Percentiles rank a stretch among this genome's conserved stretches.
These are phyloP conservation scores for Umimayanthus kanabou DNA, from an alignment of 92 coral and sea anemone species.

Conservation along the genomic window DNA sequence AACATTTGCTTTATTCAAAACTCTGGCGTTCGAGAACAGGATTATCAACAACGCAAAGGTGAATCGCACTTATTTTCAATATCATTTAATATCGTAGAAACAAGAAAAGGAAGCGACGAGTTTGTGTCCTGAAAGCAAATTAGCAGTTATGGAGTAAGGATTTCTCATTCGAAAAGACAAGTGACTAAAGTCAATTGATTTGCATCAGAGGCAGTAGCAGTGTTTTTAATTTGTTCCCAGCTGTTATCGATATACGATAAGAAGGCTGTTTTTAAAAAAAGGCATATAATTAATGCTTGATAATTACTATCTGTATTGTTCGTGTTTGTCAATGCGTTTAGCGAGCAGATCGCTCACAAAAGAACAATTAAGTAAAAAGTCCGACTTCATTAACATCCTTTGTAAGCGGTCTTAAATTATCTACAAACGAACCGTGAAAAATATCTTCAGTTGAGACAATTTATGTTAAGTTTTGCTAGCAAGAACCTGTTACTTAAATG, in stretches of 20 bases:
- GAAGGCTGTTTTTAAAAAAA: background rate
- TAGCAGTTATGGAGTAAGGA: background rate
- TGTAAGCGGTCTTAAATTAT: background rate
- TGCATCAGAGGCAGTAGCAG: background rate
- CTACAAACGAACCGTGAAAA: slow-evolving; percentile 4
- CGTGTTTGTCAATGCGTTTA: slow-evolving; percentile 7
- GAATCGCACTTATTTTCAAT: background rate
- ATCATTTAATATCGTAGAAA: background rate
- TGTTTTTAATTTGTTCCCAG: background rate
- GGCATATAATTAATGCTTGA: background rate
- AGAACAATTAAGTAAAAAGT: slow-evolving; percentile 6
- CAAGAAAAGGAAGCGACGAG: background rate
- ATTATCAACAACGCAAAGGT: background rate
- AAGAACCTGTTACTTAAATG: background rate
- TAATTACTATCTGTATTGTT: background rate
- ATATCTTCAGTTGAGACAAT: background rate
- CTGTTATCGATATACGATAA: background rate
- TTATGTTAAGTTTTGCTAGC: background rate
- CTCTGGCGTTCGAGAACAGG: background rate
- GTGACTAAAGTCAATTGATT: background rate
- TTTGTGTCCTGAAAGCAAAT: background rate
- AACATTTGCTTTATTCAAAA: too few species aligned
- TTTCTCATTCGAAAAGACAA: background rate
- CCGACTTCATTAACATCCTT: background rate
- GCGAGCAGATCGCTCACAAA: background rate